A percentile compares a stretch with the other conserved stretches of the same genome.
phyloP scores from a whole-genome alignment of 2,113 vertebrate species.

The Pycnonotus jocosus region DNA sequence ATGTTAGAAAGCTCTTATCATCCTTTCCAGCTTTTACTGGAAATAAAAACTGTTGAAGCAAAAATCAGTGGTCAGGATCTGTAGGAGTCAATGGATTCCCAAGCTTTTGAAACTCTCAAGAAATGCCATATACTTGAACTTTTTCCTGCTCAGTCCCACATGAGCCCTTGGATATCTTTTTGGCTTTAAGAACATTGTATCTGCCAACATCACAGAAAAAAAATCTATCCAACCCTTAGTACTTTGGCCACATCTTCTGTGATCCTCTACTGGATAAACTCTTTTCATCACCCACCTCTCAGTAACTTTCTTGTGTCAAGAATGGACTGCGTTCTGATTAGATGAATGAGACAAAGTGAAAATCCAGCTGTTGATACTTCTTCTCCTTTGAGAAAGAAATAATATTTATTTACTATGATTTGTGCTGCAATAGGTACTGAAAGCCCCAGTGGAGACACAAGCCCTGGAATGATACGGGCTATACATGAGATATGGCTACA shows the following conservation, averaged over 20 bases:
- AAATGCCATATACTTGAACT: background rate
- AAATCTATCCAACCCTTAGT: background rate
- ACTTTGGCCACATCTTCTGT: background rate
- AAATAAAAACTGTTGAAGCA: background rate
- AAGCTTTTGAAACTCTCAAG: background rate
- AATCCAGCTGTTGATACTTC: background rate
- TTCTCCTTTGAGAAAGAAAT: background rate
- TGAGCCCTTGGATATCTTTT: background rate
- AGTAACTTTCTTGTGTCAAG: background rate
- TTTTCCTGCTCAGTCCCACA: background rate
- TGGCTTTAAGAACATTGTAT: background rate
- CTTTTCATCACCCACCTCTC: background rate
- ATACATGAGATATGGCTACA: background rate
- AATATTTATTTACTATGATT: background rate
- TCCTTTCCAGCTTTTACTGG: background rate
- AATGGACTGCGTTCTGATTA: background rate
- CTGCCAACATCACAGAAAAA: background rate
- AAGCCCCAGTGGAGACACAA: background rate
- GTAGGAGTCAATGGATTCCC: background rate
- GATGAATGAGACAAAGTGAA: background rate
- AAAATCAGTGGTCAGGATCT: background rate
- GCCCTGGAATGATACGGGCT: background rate
- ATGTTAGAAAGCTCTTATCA: background rate
- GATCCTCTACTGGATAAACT: background rate
- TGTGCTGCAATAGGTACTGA: background rate